Percentiles rank a stretch among this genome's conserved stretches.
These are phyloP conservation scores for Dreissena polymorpha DNA, from an alignment of 1,140 invertebrate genomes.

Conservation along the genomic window DNA sequence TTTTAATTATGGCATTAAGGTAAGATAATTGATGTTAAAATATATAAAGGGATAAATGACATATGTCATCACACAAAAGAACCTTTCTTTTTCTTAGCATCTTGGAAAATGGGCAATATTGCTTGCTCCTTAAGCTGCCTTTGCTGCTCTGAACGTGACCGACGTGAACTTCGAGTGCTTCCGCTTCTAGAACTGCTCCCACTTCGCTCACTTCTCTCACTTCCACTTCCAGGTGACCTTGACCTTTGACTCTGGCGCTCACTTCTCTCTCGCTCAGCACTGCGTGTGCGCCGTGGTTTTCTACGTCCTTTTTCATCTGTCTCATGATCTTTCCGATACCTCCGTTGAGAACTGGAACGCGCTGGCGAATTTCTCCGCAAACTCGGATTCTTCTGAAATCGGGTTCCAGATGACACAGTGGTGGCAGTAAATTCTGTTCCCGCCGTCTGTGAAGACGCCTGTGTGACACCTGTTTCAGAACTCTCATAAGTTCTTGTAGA, in stretches of 20 bases:
- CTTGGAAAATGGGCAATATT: slow-evolving; percentile 43
- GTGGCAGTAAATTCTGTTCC: slow-evolving; percentile 43
- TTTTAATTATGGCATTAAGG: too few species aligned
- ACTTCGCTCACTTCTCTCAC: slow-evolving; percentile 25
- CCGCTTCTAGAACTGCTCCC: slow-evolving; percentile 26
- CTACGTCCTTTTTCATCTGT: slow-evolving; percentile 41
- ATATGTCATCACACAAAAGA: slow-evolving; percentile 39
- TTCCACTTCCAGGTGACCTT: slow-evolving; percentile 38
- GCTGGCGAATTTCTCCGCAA: slow-evolving; percentile 46
- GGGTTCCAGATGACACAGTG: slow-evolving; percentile 9
- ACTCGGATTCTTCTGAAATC: slow-evolving; percentile 50
- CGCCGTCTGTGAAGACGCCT: slow-evolving; percentile 28
- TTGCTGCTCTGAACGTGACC: slow-evolving; percentile 35
- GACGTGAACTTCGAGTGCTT: slow-evolving; percentile 10
- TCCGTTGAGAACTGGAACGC: slow-evolving; percentile 43
- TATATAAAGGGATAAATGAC: too few species aligned
- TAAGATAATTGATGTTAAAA: too few species aligned
- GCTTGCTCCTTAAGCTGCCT: slow-evolving; percentile 38
- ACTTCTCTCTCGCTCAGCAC: slow-evolving; percentile 1
- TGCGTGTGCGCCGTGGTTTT: slow-evolving; percentile 38
- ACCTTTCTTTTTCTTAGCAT: slow-evolving; percentile 33
- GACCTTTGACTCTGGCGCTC: slow-evolving; percentile 28
- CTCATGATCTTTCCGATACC: slow-evolving; percentile 44
- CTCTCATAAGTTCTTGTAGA: slow-evolving; percentile 47
- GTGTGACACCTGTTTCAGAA: slow-evolving; percentile 44